Conservation (phyloP, 1,140 invertebrate genomes). For the Polyergus mexicanus region DNA sequence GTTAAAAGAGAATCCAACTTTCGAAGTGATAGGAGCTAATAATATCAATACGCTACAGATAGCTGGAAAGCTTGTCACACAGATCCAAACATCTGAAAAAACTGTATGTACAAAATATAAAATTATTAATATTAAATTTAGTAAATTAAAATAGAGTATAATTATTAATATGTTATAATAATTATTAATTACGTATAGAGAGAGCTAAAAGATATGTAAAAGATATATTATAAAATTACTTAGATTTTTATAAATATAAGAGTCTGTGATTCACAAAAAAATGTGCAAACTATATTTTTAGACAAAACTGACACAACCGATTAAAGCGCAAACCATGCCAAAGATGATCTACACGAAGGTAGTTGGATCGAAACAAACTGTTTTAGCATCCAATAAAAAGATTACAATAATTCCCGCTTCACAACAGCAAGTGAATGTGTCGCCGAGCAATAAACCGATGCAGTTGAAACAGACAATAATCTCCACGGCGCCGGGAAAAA, state of each 20-base stretch:
- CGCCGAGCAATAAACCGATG: conserved; percentile 20
- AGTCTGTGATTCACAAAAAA: neutral
- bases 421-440: conserved; percentile 35
- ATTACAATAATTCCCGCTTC: conserved; percentile 67
- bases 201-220: neutral
- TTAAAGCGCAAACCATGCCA: conserved; percentile 67
- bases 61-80: conserved; percentile 82
- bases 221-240: neutral
- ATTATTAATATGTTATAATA: too few species aligned
- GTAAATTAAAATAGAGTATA: conserved; percentile 29
- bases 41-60: conserved; percentile 85
- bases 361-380: conserved; percentile 82
- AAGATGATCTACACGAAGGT: conserved; percentile 84
- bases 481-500: conserved; percentile 25
- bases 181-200: too few species aligned
- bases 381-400: conserved; percentile 77
- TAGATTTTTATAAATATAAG: neutral
- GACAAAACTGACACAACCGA: conserved; percentile 58
- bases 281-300: conserved; percentile 47
- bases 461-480: conserved; percentile 68
- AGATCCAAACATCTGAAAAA: conserved; percentile 77
- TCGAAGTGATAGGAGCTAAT: conserved; percentile 92
- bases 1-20: conserved; percentile 95
- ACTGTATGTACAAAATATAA: conserved; percentile 53
- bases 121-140: neutral